A percentile compares a stretch with the other conserved stretches of the same genome.
Evolutionary conservation across 2,113 vertebrate species (phyloP).

Genomic region (Mobula birostris): DNA sequence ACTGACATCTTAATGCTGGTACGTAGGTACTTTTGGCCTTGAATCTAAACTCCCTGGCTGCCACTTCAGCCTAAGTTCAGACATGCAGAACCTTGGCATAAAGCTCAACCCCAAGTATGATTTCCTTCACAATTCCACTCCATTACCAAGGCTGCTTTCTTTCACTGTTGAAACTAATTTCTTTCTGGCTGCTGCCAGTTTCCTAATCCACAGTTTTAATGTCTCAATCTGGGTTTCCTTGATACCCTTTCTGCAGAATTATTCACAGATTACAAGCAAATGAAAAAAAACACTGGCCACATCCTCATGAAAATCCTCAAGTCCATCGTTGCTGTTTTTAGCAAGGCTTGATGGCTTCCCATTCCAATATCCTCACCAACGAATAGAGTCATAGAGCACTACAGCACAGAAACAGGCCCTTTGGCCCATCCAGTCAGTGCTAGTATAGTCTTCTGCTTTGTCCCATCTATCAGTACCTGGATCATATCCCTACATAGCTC

Average conservation of each 20-base stretch:
- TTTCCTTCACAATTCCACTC: neutral
- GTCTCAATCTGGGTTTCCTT: neutral
- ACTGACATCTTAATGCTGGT: neutral
- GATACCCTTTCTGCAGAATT: neutral
- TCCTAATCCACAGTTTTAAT: neutral
- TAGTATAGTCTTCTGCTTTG: too few species aligned
- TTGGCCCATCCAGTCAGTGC: too few species aligned
- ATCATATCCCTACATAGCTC: too few species aligned
- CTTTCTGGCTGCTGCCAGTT: neutral
- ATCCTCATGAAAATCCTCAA: neutral
- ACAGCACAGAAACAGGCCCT: too few species aligned
- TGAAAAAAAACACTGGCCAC: neutral
- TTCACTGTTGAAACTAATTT: neutral
- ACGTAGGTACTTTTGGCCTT: neutral
- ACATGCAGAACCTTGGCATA: constrained; percentile 2
- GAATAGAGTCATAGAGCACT: neutral
- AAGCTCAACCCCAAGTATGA: neutral
- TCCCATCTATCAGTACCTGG: too few species aligned
- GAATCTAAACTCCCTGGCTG: neutral
- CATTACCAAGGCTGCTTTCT: neutral
- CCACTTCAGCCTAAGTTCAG: neutral
- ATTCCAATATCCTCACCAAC: neutral
- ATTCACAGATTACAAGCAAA: neutral
- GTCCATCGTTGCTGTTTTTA: neutral
- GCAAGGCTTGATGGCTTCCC: neutral